A percentile compares a stretch with the other conserved stretches of the same genome.
phyloP scores from a whole-genome alignment of 2,888 invertebrate genomes.

The Colletes collaris region DNA sequence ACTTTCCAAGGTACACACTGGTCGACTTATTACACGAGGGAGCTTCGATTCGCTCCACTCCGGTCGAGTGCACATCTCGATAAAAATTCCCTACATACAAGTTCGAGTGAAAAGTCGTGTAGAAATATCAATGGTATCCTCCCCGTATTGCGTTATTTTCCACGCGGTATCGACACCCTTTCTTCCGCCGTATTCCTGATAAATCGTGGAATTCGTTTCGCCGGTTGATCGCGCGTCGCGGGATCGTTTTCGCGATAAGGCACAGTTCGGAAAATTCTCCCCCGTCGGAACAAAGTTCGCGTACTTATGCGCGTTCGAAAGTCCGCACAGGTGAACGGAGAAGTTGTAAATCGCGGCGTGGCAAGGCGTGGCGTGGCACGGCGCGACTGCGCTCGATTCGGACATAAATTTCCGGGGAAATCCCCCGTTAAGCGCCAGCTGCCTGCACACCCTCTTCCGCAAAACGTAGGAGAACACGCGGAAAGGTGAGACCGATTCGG shows the following conservation, averaged over 20 bases:
- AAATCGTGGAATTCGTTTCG: slow-evolving; percentile 29
- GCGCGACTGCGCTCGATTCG: slow-evolving; percentile 65
- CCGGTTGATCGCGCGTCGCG: slow-evolving; percentile 11
- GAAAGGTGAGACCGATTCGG: slow-evolving; percentile 60
- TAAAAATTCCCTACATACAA: slow-evolving; percentile 23
- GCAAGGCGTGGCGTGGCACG: slow-evolving; percentile 36
- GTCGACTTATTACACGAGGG: slow-evolving; percentile 38
- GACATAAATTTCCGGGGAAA: slow-evolving; percentile 72
- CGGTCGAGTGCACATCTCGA: not conserved
- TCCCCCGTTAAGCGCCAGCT: slow-evolving; percentile 72
- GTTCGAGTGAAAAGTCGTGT: slow-evolving; percentile 53
- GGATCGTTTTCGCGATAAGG: slow-evolving; percentile 28
- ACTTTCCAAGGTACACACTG: slow-evolving; percentile 13
- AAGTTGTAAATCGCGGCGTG: slow-evolving; percentile 65
- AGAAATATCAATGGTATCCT: slow-evolving; percentile 32
- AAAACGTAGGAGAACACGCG: slow-evolving; percentile 58
- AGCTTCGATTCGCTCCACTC: not conserved
- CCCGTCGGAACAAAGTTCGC: slow-evolving; percentile 48
- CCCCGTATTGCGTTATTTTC: slow-evolving; percentile 2
- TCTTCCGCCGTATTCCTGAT: slow-evolving; percentile 7
- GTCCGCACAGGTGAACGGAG: slow-evolving; percentile 61
- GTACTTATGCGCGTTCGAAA: slow-evolving; percentile 47
- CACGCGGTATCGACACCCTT: not conserved
- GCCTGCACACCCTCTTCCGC: slow-evolving; percentile 59
- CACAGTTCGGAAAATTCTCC: slow-evolving; percentile 16